Base-by-base conservation (phyloP, 1,140 invertebrate species). In the Tetraneura akinire region DNA sequence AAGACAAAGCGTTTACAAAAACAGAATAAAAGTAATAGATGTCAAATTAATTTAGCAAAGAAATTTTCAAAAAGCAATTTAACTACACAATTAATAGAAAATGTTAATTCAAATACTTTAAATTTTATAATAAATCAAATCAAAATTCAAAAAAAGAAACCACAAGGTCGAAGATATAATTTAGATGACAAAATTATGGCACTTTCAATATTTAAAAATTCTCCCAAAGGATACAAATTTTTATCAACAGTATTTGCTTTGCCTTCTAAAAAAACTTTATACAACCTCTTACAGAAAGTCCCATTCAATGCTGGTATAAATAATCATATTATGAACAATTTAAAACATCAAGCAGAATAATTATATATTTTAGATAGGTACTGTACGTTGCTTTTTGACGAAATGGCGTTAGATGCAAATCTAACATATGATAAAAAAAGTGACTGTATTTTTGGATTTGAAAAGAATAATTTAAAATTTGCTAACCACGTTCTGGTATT, bases 211-310 rank as follows among this genome's bases (percentile, higher is more conserved):
- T 60, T 26, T 14, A 60, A 60, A 60, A 60, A 11, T 60, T 60
- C 23, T 18, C 57, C 23, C 14, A 60, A 60, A 60, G 57, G 23
- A 11, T 60, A 60, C 26, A 60, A 60, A 60, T 60, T 60, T 29
- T 11, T 60, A 26, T 60, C 57, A 14, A 14, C 57, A 10, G 26
- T 60, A 29, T 60, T 60, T 29, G 11, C 57, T 14, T 29, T 60
- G 29, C 57, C 57, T 26, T 60, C 57, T 60, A 60, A 26, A 60
- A 29, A 60, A 60, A 60, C 10, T 29, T 26, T 60, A 60, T 29
- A 10, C 26, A 29, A 13, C 23, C 26, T 60, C 10, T 60, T 60
- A 60, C 23, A 60, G 14, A 26, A 29, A 16, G 18, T 60, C 29
- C 23, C 26, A 60, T 29, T 60, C 14, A 21, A 29, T 29, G 0